Conservation (phyloP, 2,888 invertebrate species). For the Mantis religiosa region DNA sequence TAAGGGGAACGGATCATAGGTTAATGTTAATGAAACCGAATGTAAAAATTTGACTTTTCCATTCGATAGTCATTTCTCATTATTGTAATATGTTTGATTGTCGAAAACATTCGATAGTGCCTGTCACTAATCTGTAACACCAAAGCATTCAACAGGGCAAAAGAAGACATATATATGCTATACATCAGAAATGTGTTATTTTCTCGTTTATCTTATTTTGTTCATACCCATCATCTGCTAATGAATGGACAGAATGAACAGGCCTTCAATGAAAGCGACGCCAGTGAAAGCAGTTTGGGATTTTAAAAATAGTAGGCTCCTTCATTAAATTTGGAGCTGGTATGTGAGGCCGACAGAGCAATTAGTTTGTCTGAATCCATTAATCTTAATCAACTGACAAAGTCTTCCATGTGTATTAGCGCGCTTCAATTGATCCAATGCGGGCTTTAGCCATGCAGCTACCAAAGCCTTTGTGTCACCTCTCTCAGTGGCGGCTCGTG, state of each 20-base stretch:
- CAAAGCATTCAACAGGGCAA: no score
- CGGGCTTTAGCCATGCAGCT: not conserved
- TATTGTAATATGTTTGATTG: no score
- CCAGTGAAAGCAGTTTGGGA: not conserved
- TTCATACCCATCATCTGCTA: not conserved
- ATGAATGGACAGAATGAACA: not conserved
- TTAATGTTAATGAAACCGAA: no score
- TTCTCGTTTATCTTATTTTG: no score
- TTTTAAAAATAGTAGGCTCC: not conserved
- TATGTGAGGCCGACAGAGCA: not conserved
- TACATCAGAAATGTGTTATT: no score
- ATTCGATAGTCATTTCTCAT: no score
- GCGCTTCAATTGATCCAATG: not conserved
- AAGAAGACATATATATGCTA: no score
- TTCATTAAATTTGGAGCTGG: not conserved
- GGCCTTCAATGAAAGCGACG: not conserved
- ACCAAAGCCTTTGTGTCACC: not conserved
- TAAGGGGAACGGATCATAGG: no score
- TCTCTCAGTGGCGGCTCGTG: not conserved
- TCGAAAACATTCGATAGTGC: no score
- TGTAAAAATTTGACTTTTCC: no score
- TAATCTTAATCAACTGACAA: not conserved
- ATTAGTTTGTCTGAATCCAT: not conserved
- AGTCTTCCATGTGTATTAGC: not conserved
- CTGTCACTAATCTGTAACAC: no score